These are phyloP conservation scores for Anguilla rostrata DNA, from an alignment of 2,113 vertebrate genomes.

Conservation along the genomic window DNA sequence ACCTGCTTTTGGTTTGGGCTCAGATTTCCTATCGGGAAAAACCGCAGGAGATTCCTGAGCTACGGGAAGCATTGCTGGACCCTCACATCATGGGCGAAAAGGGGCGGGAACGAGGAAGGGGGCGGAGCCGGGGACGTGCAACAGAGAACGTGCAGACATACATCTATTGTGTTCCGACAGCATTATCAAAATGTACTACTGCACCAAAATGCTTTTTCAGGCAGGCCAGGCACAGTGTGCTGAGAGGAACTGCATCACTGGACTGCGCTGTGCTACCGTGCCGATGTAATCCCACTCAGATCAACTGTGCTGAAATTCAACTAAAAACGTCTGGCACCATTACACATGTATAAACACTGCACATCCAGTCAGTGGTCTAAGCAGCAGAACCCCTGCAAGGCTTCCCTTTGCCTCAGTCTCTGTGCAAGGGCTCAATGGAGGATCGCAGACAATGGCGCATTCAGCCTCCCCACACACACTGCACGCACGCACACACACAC, in stretches of 20 bases:
- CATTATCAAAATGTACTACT: slow-evolving; percentile 17
- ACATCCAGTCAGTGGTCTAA: neutral
- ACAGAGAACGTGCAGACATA: slow-evolving; percentile 30
- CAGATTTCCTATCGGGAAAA: slow-evolving; percentile 22
- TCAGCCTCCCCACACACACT: neutral
- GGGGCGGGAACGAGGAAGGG: slow-evolving; percentile 12
- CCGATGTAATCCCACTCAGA: neutral
- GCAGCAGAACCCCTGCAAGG: neutral
- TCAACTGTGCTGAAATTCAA: neutral
- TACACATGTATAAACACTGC: neutral
- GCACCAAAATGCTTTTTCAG: neutral
- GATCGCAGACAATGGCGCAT: neutral
- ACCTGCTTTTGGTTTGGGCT: slow-evolving; percentile 44
- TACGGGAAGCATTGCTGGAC: slow-evolving; percentile 6
- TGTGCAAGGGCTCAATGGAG: neutral
- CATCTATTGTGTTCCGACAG: slow-evolving; percentile 27
- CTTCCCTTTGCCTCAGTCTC: neutral
- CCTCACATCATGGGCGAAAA: neutral
- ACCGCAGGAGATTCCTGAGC: neutral
- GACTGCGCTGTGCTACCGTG: neutral
- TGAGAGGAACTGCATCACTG: neutral
- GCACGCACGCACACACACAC: too few species aligned
- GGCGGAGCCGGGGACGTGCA: neutral
- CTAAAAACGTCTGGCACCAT: slow-evolving; percentile 19
- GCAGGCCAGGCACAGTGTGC: neutral